Evolutionary conservation across 1,140 invertebrate species (phyloP).

Genomic region (Ips nitidus): DNA sequence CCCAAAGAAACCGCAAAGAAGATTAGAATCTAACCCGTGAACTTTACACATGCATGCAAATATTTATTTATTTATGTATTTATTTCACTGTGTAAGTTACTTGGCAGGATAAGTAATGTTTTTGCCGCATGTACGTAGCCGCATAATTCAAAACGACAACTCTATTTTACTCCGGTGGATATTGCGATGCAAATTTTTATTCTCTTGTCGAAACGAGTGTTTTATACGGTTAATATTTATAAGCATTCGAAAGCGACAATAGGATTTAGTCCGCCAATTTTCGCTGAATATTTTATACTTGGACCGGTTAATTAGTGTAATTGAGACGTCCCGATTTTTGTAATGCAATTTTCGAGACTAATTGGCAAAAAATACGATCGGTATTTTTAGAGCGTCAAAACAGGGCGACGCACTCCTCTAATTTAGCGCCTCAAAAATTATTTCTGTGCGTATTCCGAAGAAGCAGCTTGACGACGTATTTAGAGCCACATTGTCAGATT

Average conservation of each 20-base stretch:
- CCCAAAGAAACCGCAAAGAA: slow-evolving; percentile 29
- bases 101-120: slow-evolving; percentile 45
- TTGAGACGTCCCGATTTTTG: no score
- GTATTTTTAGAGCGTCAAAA: no score
- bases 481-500: slow-evolving; percentile 14
- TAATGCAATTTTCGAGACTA: no score
- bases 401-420: not conserved
- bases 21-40: slow-evolving; percentile 46
- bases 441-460: not conserved
- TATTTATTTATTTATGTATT: slow-evolving; percentile 37
- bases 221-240: slow-evolving; percentile 23
- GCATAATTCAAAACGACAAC: slow-evolving; percentile 47
- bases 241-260: not conserved
- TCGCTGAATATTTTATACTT: no score
- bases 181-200: slow-evolving; percentile 33
- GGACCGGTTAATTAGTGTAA: no score
- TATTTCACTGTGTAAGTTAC: slow-evolving; percentile 44
- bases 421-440: slow-evolving; percentile 1
- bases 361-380: no score
- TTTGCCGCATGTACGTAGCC: slow-evolving; percentile 36
- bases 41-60: slow-evolving; percentile 47
- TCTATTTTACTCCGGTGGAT: slow-evolving; percentile 40
- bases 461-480: slow-evolving; percentile 13
- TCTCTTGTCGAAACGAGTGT: slow-evolving; percentile 25
- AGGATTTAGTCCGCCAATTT: no score